Evolutionary conservation across 2,888 invertebrate genomes (phyloP).

Genomic region (Timandra comae): DNA sequence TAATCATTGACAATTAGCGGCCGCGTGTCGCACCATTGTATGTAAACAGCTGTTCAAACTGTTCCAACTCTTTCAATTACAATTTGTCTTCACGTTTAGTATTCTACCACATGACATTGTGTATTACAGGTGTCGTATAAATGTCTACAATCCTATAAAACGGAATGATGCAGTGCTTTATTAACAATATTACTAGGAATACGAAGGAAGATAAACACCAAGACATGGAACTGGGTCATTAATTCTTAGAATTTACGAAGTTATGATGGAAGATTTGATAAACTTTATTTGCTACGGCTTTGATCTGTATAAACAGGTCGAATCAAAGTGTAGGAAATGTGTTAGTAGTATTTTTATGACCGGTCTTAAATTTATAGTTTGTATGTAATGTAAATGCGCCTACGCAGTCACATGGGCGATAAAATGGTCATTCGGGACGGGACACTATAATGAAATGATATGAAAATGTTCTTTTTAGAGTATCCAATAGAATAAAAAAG

Average conservation of each 20-base stretch:
- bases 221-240: slow-evolving; percentile 33
- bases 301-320: slow-evolving; percentile 71
- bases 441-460: slow-evolving; percentile 45
- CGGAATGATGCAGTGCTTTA: slow-evolving; percentile 24
- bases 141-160: slow-evolving; percentile 11
- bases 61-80: slow-evolving; percentile 16
- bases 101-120: slow-evolving; percentile 17
- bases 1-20: slow-evolving; percentile 38
- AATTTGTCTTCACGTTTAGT: not conserved
- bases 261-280: slow-evolving; percentile 58
- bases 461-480: slow-evolving; percentile 20
- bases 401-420: slow-evolving; percentile 53
- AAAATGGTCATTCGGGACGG: slow-evolving; percentile 46
- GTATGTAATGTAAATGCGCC: slow-evolving; percentile 52
- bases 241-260: slow-evolving; percentile 41
- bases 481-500: too few relatives aligned
- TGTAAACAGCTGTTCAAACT: slow-evolving; percentile 33
- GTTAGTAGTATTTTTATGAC: slow-evolving; percentile 71
- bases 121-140: slow-evolving; percentile 22
- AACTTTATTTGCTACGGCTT: slow-evolving; percentile 62
- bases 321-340: slow-evolving; percentile 73
- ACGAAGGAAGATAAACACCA: slow-evolving; percentile 26
- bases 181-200: slow-evolving; percentile 23
- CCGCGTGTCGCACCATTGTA: slow-evolving; percentile 15
- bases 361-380: slow-evolving; percentile 65